Evolutionary conservation across 2,113 vertebrate species (phyloP).

Genomic region (Meriones unguiculatus): DNA sequence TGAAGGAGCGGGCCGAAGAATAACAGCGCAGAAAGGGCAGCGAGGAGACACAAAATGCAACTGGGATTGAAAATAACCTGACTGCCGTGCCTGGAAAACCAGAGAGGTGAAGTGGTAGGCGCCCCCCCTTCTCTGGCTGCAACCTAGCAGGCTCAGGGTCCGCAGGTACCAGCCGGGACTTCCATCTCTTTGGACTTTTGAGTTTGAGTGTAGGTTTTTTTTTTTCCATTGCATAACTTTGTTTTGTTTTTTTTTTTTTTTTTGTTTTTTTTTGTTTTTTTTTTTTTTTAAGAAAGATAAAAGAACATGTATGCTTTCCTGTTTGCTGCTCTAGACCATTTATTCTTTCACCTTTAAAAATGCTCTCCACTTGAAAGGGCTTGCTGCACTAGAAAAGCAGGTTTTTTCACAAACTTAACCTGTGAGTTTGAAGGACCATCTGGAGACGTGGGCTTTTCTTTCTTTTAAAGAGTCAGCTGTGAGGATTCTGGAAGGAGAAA

Average conservation of each 20-base stretch:
- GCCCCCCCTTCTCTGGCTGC: background rate
- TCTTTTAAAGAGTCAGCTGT: constrained; percentile 36
- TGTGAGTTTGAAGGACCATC: constrained; percentile 34
- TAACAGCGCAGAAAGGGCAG: background rate
- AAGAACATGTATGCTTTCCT: constrained; percentile 32
- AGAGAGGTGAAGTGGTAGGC: background rate
- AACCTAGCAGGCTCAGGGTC: too few species aligned
- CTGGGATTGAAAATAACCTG: background rate
- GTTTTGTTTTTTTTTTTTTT: background rate
- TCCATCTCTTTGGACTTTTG: background rate
- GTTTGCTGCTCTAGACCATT: constrained; percentile 14
- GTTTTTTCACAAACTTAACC: constrained; percentile 23
- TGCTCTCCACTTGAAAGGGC: constrained; percentile 55
- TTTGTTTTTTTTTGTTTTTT: background rate
- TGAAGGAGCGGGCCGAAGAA: constrained; percentile 12
- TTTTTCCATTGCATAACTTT: background rate
- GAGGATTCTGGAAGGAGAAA: constrained; percentile 58
- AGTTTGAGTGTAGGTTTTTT: background rate
- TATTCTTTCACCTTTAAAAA: constrained; percentile 57
- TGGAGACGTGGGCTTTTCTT: background rate
- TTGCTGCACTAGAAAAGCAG: background rate
- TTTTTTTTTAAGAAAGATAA: background rate
- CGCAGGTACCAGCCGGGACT: background rate
- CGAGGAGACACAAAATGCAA: background rate
- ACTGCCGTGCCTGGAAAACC: too few species aligned